Conservation (phyloP, 1,140 invertebrate genomes). For the Sycophila sp. region DNA sequence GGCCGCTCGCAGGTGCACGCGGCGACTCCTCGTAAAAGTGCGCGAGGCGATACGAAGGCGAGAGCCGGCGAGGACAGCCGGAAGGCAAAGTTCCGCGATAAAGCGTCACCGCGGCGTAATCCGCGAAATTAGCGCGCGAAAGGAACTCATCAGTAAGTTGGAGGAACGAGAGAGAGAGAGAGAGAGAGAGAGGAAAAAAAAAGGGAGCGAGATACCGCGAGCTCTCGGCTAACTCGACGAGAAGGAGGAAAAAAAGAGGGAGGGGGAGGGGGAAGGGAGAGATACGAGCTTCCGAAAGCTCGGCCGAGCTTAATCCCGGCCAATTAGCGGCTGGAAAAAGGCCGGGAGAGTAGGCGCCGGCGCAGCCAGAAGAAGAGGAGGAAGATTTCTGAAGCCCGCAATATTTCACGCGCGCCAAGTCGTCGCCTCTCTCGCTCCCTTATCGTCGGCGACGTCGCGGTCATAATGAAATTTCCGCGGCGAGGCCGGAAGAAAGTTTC, state of each 20-base stretch:
- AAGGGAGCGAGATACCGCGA: background rate
- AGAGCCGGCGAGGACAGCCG: too few relatives aligned
- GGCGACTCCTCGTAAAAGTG: too few relatives aligned
- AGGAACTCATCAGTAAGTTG: background rate
- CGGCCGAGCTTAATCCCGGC: slow-evolving; percentile 31
- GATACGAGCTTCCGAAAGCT: background rate
- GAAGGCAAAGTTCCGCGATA: too few relatives aligned
- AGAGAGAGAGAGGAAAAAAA: background rate
- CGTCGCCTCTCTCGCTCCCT: slow-evolving; percentile 30
- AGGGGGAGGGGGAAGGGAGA: background rate
- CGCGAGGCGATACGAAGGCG: too few relatives aligned
- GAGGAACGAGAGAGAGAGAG: background rate
- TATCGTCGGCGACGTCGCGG: slow-evolving; percentile 22
- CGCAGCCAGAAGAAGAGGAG: background rate
- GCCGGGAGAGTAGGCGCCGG: background rate
- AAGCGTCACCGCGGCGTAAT: too few relatives aligned
- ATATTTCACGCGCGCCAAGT: slow-evolving; percentile 34
- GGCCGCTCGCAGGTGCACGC: too few relatives aligned
- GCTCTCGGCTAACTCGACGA: background rate
- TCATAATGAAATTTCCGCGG: slow-evolving; percentile 39
- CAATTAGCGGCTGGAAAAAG: slow-evolving; percentile 54
- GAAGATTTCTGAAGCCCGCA: slow-evolving; percentile 29
- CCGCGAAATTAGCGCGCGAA: too few relatives aligned
- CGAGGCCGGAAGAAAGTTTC: slow-evolving; percentile 25
- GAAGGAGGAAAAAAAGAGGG: background rate